Base-by-base conservation (phyloP, 2,888 invertebrate species). In the Drosophila tripunctata region DNA sequence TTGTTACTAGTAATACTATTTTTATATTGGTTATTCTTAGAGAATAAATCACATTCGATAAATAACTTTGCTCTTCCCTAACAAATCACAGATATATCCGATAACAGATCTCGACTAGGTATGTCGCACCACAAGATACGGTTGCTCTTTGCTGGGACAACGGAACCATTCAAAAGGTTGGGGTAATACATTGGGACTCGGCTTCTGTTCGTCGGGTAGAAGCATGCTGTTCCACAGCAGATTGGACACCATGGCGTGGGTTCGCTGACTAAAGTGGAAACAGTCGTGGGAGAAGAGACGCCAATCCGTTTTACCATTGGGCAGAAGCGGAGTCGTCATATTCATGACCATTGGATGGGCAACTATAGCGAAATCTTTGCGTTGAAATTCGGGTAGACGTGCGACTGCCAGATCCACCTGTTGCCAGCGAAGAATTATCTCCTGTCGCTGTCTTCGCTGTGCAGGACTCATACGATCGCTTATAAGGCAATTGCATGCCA, bases 211-310 rank as follows among this genome's bases (percentile, higher is more conserved):
- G 7, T 92, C 89, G 1, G 93, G 93, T 81, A 93, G 90, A 62
- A 89, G 24, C 89, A 90, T 89, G 63, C 93, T 93, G 76, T 94
- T 94, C 94, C 94, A 94, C 15, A 94, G 66, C 10, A 91, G 88
- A 77, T 93, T 93, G 3, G 93, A 91, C 70, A 92, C 90, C 88
- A 90, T 85, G 4, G 94, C 93, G 77, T 93, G 92, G 41, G 91
- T 91, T 67, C 92, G 93, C 78, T 94, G 94, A 78, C 93, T 93
- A 8, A 93, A 91, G 81, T 94, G 94, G 72, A 94, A 94, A 80
- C 94, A 94, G 85, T 94, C 94, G 19, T 89, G 88, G 0, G 93
- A 92, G 51, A 94, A 87, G 77, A 91, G 93, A 4, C 92, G 90
- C 65, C 91, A 90, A 87, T 94, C 94, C 0, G 90, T 85, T 0